These are phyloP conservation scores for Procambarus clarkii DNA, from an alignment of 1,140 invertebrate genomes.

Conservation along the genomic window DNA sequence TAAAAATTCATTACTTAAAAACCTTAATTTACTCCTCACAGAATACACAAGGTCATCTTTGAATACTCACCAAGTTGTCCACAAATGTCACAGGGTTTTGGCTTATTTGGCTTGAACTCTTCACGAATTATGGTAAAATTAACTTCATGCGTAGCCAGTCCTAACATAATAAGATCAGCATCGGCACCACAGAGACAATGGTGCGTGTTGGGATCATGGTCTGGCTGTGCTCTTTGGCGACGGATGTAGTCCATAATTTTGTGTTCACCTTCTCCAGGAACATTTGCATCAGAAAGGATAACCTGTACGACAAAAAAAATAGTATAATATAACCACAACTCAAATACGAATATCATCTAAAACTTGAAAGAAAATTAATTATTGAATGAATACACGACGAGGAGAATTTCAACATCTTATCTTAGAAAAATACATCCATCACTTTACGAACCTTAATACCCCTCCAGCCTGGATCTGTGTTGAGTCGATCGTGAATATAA, in stretches of 20 bases:
- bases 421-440: not conserved
- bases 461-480: slow-evolving; percentile 96
- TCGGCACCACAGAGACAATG: slow-evolving; percentile 99
- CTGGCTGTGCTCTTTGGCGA: slow-evolving; percentile 90
- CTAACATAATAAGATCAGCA: slow-evolving; percentile 98
- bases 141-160: slow-evolving; percentile 98
- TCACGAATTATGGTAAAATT: slow-evolving; percentile 99
- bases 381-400: not conserved
- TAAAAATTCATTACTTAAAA: too few species aligned
- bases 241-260: slow-evolving; percentile 99
- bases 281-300: slow-evolving; percentile 98
- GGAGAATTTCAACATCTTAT: not conserved
- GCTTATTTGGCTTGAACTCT: slow-evolving; percentile 98
- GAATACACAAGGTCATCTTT: not conserved
- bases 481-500: slow-evolving; percentile 95
- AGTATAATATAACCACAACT: not conserved
- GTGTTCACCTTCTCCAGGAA: slow-evolving; percentile 98
- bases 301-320: slow-evolving; percentile 76
- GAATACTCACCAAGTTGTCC: slow-evolving; percentile 86
- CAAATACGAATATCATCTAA: not conserved
- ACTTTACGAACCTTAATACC: slow-evolving; percentile 84
- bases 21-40: too few species aligned
- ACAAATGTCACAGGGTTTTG: slow-evolving; percentile 97
- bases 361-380: not conserved
- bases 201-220: slow-evolving; percentile 98